phyloP scores from a whole-genome alignment of 2,113 vertebrate species.

The Zosterops hypoxanthus region DNA sequence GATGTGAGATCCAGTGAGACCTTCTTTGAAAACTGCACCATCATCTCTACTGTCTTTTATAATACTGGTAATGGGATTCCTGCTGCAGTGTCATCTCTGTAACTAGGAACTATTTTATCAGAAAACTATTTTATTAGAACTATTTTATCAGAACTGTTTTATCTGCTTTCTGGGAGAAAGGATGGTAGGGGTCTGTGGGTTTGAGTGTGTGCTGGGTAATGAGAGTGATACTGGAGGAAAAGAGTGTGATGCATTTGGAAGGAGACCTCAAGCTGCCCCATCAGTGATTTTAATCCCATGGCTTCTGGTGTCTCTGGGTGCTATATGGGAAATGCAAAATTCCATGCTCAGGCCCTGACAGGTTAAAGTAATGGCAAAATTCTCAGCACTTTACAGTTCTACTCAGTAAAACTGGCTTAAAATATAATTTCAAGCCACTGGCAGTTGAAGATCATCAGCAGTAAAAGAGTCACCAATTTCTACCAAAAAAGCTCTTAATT shows the following conservation, averaged over 20 bases:
- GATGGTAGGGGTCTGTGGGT: not conserved
- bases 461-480: not conserved
- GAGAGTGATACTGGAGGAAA: not conserved
- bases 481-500: not conserved
- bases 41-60: slow-evolving; percentile 88
- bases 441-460: not conserved
- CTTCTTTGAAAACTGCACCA: slow-evolving; percentile 95
- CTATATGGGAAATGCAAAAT: not conserved
- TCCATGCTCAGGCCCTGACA: not conserved
- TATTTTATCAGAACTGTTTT: not conserved
- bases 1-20: slow-evolving; percentile 90
- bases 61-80: slow-evolving; percentile 85
- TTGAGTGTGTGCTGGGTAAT: not conserved
- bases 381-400: not conserved
- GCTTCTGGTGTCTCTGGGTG: not conserved
- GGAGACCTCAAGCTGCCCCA: not conserved
- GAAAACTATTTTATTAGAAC: not conserved
- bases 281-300: not conserved
- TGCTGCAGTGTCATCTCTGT: not conserved
- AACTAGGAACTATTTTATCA: not conserved
- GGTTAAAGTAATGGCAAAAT: not conserved
- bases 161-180: not conserved
- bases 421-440: not conserved
- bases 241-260: not conserved
- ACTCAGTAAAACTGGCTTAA: not conserved